Evolutionary conservation across 2,888 invertebrate species (phyloP).

Genomic region (Lutraria lutraria): DNA sequence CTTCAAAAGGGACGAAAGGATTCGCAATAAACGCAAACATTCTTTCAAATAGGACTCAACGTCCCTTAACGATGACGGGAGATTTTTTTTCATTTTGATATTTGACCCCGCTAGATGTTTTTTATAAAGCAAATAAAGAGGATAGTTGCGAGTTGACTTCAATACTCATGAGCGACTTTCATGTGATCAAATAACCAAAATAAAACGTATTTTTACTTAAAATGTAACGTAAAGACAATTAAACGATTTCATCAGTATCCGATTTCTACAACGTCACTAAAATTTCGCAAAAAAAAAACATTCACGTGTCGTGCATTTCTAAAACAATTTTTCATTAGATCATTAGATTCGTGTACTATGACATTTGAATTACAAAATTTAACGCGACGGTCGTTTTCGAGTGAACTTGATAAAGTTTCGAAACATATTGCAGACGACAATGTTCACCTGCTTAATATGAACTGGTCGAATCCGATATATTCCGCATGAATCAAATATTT

Average conservation of each 20-base stretch:
- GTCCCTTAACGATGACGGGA: not conserved
- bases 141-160: not conserved
- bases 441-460: not conserved
- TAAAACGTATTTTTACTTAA: not conserved
- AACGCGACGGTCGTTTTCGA: not conserved
- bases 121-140: not conserved
- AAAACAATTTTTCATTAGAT: not conserved
- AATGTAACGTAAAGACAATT: not conserved
- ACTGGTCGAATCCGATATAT: not conserved
- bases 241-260: not conserved
- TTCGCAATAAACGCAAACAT: not conserved
- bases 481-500: not conserved
- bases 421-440: not conserved
- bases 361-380: not conserved
- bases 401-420: not conserved
- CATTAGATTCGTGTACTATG: not conserved
- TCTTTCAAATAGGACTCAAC: not conserved
- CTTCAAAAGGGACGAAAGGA: not conserved
- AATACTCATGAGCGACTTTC: conserved; percentile 7
- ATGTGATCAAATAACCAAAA: not conserved
- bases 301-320: not conserved
- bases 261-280: not conserved
- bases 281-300: too few relatives aligned
- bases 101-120: not conserved
- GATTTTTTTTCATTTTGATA: not conserved